Percentiles rank a stretch among this genome's conserved stretches.
These are phyloP conservation scores for Ctena decussata DNA, from an alignment of 2,888 invertebrate genomes.

Conservation along the genomic window DNA sequence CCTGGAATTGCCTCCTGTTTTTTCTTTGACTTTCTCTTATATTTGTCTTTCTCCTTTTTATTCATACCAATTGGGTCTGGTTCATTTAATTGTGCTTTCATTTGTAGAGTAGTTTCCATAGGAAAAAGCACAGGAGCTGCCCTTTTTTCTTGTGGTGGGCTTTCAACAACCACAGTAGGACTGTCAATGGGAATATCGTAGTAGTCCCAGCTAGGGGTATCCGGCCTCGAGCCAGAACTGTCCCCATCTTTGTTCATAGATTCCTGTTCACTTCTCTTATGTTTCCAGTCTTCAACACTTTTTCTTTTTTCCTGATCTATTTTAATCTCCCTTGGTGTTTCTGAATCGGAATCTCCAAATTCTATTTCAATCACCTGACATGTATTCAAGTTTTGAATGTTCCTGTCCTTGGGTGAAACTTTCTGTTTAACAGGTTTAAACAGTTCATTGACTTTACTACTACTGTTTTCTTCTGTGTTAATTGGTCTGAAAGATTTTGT, in stretches of 20 bases:
- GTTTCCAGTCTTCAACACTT: slow-evolving; percentile 46
- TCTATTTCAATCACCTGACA: slow-evolving; percentile 3
- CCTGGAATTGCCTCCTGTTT: slow-evolving; percentile 49
- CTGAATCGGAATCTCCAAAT: background rate
- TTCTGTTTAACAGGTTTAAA: slow-evolving; percentile 23
- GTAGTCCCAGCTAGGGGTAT: slow-evolving; percentile 81
- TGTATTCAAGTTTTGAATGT: background rate
- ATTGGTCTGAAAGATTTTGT: background rate
- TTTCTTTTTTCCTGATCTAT: background rate
- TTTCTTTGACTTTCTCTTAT: slow-evolving; percentile 48
- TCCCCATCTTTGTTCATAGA: slow-evolving; percentile 29
- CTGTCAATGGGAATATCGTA: slow-evolving; percentile 74
- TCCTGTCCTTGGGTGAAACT: background rate
- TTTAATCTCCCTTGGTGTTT: background rate
- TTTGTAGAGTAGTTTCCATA: slow-evolving; percentile 68
- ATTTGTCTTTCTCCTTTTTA: slow-evolving; percentile 42
- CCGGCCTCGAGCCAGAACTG: slow-evolving; percentile 69
- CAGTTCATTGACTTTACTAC: background rate
- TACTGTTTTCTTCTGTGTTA: background rate
- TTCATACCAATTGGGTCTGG: slow-evolving; percentile 11
- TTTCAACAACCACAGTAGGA: slow-evolving; percentile 24
- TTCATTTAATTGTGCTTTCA: slow-evolving; percentile 26
- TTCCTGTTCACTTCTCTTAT: slow-evolving; percentile 30
- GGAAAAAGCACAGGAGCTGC: slow-evolving; percentile 69
- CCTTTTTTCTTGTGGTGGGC: slow-evolving; percentile 46